phyloP scores from a whole-genome alignment of 1,140 invertebrate genomes.

The Drosophila repleta region DNA sequence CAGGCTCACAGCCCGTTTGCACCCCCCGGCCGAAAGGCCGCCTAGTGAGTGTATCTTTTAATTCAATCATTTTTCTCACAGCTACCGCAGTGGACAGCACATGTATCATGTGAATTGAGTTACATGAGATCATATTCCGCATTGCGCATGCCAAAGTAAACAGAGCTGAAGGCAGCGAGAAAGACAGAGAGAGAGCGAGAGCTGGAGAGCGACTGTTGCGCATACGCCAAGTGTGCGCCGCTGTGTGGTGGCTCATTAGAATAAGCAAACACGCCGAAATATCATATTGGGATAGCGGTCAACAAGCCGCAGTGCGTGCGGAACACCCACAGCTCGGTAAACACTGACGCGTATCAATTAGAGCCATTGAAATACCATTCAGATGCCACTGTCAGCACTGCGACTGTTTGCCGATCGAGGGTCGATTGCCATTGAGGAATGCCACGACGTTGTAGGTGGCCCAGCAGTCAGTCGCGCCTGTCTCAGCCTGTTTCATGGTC shows the following conservation, averaged over 20 bases:
- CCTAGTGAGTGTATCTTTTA: conserved; percentile 62
- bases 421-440: conserved; percentile 74
- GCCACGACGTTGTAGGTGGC: conserved; percentile 73
- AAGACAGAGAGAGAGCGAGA: neutral
- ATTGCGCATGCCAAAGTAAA: conserved; percentile 36
- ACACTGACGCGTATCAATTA: conserved; percentile 75
- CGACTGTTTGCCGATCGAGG: conserved; percentile 62
- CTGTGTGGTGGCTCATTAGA: conserved; percentile 60
- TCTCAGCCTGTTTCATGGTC: conserved; percentile 2
- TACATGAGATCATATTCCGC: conserved; percentile 75
- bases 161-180: neutral
- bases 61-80: conserved; percentile 79
- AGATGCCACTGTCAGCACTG: conserved; percentile 21
- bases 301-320: conserved; percentile 60
- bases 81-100: conserved; percentile 49
- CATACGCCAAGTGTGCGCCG: conserved; percentile 34
- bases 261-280: conserved; percentile 64
- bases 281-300: conserved; percentile 56
- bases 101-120: conserved; percentile 73
- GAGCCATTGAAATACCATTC: conserved; percentile 36
- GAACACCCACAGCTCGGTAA: conserved; percentile 77
- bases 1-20: conserved; percentile 7
- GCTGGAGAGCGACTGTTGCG: conserved; percentile 9
- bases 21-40: conserved; percentile 20
- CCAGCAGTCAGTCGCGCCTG: conserved; percentile 3